Evolutionary conservation across 2,113 vertebrate species (phyloP), one percentile per base, ranked within the genome.

Genomic region (Oophaga pumilio): DNA sequence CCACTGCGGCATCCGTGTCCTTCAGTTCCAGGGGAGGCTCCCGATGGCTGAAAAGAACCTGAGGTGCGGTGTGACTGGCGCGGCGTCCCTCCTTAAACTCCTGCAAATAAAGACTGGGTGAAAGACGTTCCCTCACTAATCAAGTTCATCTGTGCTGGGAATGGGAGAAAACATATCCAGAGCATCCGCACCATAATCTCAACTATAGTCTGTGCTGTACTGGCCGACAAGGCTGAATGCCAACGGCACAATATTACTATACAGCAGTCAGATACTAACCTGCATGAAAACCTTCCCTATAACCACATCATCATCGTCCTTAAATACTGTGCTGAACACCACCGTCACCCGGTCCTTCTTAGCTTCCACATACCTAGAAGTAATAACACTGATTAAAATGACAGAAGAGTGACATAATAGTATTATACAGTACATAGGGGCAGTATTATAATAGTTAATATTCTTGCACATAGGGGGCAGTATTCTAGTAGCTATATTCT

Each of bases 261-360:
- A 43, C 33, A 43, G 33, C 33, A 43, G 33, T 43, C 9, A 56
- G 1, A 56, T 11, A 11, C 53, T 50, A 20, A 97, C 98, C 98
- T 99, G 98, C 98, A 99, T 99, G 91, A 99, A 99, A 89, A 99
- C 98, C 94, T 99, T 99, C 85, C 98, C 98, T 0, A 99, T 97
- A 93, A 99, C 97, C 90, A 99, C 98, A 0, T 99, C 98, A 0
- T 99, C 98, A 0, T 99, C 98, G 12, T 99, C 98, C 93, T 99
- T 99, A 93, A 99, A 99, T 89, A 99, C 98, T 0, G 98, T 99
- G 95, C 98, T 99, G 96, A 99, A 99, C 86, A 99, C 98, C 87
- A 99, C 98, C 0, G 98, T 99, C 91, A 99, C 98, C 68, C 98
- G 92, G 94, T 99, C 98, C 92, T 99, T 99, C 93, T 99, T 99